Percentiles rank a stretch among this genome's conserved stretches.
Evolutionary conservation across 2,797 vertebrate species (phyloP).

Genomic region (Urophycis tenuis): DNA sequence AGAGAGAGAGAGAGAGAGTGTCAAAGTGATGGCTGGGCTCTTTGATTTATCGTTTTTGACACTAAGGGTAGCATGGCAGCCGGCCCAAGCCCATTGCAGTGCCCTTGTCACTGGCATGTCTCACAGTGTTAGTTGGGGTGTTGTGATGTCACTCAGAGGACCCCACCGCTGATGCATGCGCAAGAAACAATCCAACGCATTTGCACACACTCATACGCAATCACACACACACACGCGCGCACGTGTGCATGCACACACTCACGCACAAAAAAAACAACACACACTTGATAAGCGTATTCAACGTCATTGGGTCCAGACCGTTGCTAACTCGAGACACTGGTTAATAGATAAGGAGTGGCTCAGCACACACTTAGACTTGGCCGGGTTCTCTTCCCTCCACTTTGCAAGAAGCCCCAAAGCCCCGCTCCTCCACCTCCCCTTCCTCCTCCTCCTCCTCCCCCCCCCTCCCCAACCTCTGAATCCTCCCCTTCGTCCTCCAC

Average conservation of each 20-base stretch:
- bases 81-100: neutral
- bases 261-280: neutral
- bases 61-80: neutral
- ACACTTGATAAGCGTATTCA: neutral
- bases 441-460: constrained; percentile 3
- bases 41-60: neutral
- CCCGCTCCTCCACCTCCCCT: constrained; percentile 3
- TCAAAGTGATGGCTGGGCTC: neutral
- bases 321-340: neutral
- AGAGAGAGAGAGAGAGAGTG: neutral
- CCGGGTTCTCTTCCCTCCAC: constrained; percentile 17
- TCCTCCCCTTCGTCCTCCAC: neutral
- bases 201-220: neutral
- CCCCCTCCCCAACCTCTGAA: neutral
- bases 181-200: neutral
- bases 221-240: neutral
- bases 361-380: neutral
- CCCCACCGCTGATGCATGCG: neutral
- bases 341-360: neutral
- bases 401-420: no score
- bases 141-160: neutral
- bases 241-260: neutral
- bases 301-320: neutral
- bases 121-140: neutral
- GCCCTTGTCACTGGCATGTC: neutral